Evolutionary conservation across 2,113 vertebrate species (phyloP).

Genomic region (Callipepla squamata): DNA sequence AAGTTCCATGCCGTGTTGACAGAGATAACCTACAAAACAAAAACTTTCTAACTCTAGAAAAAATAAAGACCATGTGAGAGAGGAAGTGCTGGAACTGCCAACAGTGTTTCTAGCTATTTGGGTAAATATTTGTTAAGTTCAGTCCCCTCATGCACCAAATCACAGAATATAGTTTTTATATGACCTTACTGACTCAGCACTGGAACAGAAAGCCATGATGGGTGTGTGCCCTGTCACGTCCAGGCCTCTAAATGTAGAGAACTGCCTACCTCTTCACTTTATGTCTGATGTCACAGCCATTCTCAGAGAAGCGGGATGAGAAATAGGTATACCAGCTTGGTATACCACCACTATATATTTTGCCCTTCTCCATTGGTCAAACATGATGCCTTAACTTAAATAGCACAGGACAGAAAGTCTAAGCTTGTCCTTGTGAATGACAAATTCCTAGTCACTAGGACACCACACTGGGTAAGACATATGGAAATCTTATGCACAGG

Average conservation of each 20-base stretch:
- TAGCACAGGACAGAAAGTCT: conserved; percentile 13
- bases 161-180: conserved; percentile 3
- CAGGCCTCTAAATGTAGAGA: not conserved
- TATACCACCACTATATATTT: not conserved
- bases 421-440: conserved; percentile 48
- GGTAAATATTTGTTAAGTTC: conserved; percentile 23
- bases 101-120: not conserved
- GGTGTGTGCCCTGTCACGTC: not conserved
- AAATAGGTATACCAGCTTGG: not conserved
- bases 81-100: conserved; percentile 27
- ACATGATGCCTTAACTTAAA: conserved; percentile 26
- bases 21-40: conserved; percentile 3
- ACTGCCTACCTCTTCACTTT: not conserved
- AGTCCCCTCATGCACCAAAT: not conserved
- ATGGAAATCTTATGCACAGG: conserved; percentile 13
- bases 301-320: not conserved
- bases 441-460: conserved; percentile 11
- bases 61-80: conserved; percentile 36
- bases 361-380: conserved; percentile 36
- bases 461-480: conserved; percentile 4
- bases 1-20: not conserved
- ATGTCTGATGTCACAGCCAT: not conserved
- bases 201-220: not conserved
- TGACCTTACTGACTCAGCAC: conserved; percentile 15
- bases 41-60: not conserved